Percentiles rank a stretch among this genome's conserved stretches.
These are phyloP conservation scores for Aspidiotus rigidus DNA, from an alignment of 2,888 invertebrate species.

Conservation along the genomic window DNA sequence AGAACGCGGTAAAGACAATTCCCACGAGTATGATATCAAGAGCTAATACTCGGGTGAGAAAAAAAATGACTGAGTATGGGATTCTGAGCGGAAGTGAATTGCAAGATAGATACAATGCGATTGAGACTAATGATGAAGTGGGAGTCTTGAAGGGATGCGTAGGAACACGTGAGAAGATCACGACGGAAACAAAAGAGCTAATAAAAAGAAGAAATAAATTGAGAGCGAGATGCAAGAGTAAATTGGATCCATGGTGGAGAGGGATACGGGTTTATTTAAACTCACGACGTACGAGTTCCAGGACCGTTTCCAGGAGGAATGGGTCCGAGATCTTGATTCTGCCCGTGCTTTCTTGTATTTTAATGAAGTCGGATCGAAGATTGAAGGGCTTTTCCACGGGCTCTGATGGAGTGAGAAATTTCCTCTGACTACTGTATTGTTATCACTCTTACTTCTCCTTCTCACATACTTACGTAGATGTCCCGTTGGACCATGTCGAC, in stretches of 20 bases:
- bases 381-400: too few species aligned
- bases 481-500: too few species aligned
- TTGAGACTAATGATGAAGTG: neutral
- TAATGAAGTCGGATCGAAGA: too few species aligned
- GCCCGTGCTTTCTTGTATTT: too few species aligned
- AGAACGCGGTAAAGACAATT: neutral
- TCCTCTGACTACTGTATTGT: too few species aligned
- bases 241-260: neutral
- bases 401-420: too few species aligned
- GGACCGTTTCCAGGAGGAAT: too few species aligned
- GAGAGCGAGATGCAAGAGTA: slow-evolving; percentile 2
- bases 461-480: too few species aligned
- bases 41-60: neutral
- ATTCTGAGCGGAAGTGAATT: neutral
- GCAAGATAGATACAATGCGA: neutral
- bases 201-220: neutral
- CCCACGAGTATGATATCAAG: neutral
- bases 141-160: neutral
- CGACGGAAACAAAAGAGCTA: neutral
- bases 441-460: too few species aligned
- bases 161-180: neutral
- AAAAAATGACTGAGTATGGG: neutral
- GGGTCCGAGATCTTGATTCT: too few species aligned
- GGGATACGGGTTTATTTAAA: too few species aligned
- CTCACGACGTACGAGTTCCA: too few species aligned